These are phyloP conservation scores for Megastigmus dorsalis DNA, from an alignment of 2,888 invertebrate species.

Conservation along the genomic window DNA sequence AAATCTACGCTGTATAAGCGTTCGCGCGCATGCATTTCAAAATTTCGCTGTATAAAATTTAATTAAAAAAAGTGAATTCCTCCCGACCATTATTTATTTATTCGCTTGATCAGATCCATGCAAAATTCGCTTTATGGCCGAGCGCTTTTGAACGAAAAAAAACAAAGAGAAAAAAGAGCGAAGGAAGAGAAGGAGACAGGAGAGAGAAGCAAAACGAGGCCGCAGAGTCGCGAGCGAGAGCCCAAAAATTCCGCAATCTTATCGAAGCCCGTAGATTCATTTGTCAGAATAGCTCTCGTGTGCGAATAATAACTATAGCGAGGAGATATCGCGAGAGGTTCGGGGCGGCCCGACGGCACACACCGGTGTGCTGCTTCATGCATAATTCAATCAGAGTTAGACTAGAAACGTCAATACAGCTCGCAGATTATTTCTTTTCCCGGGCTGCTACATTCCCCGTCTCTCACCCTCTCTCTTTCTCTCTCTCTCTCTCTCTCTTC, in stretches of 20 bases:
- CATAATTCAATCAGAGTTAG: slow-evolving; percentile 75
- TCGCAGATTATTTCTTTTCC: slow-evolving; percentile 75
- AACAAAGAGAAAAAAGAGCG: neutral
- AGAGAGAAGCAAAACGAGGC: neutral
- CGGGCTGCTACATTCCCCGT: slow-evolving; percentile 63
- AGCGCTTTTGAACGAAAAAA: no score
- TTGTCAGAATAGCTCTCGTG: slow-evolving; percentile 22
- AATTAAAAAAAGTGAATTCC: no score
- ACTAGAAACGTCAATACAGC: slow-evolving; percentile 75
- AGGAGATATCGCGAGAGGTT: slow-evolving; percentile 48
- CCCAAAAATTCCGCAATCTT: slow-evolving; percentile 38
- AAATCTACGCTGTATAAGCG: no score
- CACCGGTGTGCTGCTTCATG: slow-evolving; percentile 74
- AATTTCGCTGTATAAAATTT: no score
- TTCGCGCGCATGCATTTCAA: no score
- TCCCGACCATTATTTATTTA: no score
- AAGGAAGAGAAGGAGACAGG: no score
- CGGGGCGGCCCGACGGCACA: slow-evolving; percentile 53
- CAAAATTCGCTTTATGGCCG: no score
- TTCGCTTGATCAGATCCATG: no score
- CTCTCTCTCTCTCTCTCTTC: slow-evolving; percentile 25
- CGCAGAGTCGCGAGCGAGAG: neutral
- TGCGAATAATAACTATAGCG: slow-evolving; percentile 34
- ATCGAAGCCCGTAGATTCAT: slow-evolving; percentile 41
- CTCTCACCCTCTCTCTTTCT: slow-evolving; percentile 47